Conservation (phyloP, 1,140 invertebrate genomes). For the Ceratina calcarata region DNA sequence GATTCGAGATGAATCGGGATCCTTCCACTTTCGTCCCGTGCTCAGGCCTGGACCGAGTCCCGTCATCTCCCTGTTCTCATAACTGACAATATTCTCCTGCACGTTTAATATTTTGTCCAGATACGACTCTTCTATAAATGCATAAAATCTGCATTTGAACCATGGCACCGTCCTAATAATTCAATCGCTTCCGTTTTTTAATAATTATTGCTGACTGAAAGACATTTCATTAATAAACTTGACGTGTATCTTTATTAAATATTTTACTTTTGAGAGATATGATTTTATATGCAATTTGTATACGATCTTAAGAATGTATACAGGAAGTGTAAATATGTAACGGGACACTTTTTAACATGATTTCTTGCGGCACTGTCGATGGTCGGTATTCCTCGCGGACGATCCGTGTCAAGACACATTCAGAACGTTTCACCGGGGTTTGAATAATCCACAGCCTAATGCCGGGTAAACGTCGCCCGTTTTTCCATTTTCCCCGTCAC, state of each 20-base stretch:
- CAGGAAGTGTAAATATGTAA: no score
- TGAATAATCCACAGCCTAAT: constrained; percentile 73
- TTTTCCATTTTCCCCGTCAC: constrained; percentile 34
- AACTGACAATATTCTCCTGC: background rate
- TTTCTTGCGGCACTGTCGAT: constrained; percentile 16
- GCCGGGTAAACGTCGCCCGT: constrained; percentile 65
- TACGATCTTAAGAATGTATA: no score
- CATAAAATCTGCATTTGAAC: no score
- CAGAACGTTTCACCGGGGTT: constrained; percentile 54
- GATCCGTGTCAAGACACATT: constrained; percentile 50
- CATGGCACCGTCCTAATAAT: no score
- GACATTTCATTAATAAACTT: no score
- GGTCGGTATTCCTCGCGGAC: constrained; percentile 8
- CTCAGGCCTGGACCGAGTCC: background rate
- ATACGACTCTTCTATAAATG: no score
- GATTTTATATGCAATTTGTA: no score
- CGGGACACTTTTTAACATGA: background rate
- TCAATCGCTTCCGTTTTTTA: no score
- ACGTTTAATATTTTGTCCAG: background rate
- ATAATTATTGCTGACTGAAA: no score
- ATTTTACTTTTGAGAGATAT: no score
- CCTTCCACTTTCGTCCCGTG: constrained; percentile 8
- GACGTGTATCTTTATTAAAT: no score
- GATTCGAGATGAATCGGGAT: constrained; percentile 56
- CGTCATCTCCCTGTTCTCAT: background rate